phyloP scores from a whole-genome alignment of 2,888 invertebrate genomes.

The Dolomedes plantarius region DNA sequence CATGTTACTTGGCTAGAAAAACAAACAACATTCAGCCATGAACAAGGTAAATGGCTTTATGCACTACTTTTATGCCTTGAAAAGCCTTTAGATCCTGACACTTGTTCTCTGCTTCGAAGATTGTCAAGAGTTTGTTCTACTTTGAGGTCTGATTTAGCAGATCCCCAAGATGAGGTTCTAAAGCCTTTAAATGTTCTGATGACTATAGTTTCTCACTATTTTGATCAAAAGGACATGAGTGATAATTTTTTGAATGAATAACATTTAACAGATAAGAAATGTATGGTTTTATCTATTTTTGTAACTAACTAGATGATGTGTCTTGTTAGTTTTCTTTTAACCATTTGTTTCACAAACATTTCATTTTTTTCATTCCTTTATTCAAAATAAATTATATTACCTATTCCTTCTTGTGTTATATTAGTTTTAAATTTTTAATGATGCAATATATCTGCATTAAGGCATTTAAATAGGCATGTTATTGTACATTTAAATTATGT shows the following conservation, averaged over 20 bases:
- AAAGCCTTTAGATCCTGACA: slow-evolving; percentile 83
- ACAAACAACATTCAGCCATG: slow-evolving; percentile 11
- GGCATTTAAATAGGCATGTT: too few species aligned
- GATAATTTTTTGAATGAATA: slow-evolving; percentile 77
- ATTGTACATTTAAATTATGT: too few species aligned
- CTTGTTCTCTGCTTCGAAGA: slow-evolving; percentile 82
- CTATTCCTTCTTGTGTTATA: too few species aligned
- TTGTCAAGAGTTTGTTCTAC: slow-evolving; percentile 81
- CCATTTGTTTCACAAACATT: too few species aligned
- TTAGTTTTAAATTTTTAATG: too few species aligned
- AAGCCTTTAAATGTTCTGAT: slow-evolving; percentile 84
- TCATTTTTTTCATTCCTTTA: too few species aligned
- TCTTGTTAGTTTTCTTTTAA: too few species aligned
- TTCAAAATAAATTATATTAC: too few species aligned
- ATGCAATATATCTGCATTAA: too few species aligned
- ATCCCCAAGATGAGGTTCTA: slow-evolving; percentile 75
- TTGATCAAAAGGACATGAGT: slow-evolving; percentile 85
- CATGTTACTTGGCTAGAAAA: slow-evolving; percentile 41
- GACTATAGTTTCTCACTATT: slow-evolving; percentile 85
- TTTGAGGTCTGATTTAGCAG: slow-evolving; percentile 76
- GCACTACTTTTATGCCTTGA: slow-evolving; percentile 82
- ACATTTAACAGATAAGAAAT: too few species aligned
- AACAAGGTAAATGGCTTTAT: slow-evolving; percentile 84
- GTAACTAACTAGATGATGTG: too few species aligned
- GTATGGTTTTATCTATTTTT: too few species aligned